phyloP scores from a whole-genome alignment of 2,888 invertebrate genomes.

The Yponomeuta evonymella region DNA sequence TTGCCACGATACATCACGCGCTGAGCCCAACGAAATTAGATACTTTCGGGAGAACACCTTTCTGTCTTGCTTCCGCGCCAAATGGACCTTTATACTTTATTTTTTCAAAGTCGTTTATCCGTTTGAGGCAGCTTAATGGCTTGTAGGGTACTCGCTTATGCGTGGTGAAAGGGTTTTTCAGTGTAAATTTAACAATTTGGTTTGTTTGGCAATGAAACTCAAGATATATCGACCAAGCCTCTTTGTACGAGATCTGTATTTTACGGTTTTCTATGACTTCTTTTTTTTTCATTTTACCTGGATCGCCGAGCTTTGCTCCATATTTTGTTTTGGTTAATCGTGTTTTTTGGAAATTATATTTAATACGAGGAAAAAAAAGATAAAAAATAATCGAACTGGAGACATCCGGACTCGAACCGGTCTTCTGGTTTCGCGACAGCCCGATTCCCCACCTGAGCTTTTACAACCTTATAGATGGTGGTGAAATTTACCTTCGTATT shows the following conservation, averaged over 20 bases:
- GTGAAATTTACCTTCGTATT: no score
- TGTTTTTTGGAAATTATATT: no score
- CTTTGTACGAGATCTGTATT: background rate
- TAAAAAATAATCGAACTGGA: no score
- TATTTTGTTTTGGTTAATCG: no score
- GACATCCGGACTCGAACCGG: no score
- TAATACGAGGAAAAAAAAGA: no score
- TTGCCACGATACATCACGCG: background rate
- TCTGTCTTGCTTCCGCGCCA: background rate
- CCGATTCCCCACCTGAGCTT: no score
- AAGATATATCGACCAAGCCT: background rate
- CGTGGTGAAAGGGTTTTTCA: background rate
- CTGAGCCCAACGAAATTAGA: background rate
- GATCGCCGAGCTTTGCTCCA: no score
- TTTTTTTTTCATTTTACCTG: no score
- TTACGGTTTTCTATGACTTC: no score
- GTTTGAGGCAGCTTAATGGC: background rate
- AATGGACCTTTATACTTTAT: background rate
- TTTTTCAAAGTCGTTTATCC: background rate
- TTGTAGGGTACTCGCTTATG: background rate
- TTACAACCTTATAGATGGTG: no score
- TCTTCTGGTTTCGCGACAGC: no score
- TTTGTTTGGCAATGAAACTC: background rate
- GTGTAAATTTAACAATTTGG: background rate
- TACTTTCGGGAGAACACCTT: background rate